Evolutionary conservation across 2,888 invertebrate species (phyloP).

Genomic region (Eristalis pertinax): DNA sequence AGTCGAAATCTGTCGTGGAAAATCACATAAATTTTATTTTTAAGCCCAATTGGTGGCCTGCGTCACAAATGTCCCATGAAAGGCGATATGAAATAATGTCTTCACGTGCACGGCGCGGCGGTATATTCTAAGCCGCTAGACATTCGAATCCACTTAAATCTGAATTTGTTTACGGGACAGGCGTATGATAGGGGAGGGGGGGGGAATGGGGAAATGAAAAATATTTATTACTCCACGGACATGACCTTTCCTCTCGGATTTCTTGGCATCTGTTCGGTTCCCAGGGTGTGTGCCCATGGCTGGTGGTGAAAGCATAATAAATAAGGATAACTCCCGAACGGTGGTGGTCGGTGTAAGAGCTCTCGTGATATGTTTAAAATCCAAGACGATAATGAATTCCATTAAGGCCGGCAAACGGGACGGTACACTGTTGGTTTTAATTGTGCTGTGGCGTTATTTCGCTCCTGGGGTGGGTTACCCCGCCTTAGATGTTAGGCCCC

Average conservation of each 20-base stretch:
- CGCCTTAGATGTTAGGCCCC: background rate
- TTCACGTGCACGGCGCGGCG: no score
- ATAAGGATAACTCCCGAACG: conserved; percentile 11
- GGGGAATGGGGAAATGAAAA: conserved; percentile 5
- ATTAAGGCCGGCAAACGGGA: background rate
- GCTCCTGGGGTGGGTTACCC: background rate
- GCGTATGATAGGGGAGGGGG: background rate
- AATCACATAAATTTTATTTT: conserved; percentile 31
- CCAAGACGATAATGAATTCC: conserved; percentile 10
- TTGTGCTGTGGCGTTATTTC: conserved; percentile 1
- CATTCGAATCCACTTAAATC: conserved; percentile 22
- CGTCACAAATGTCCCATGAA: background rate
- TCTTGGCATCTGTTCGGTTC: conserved; percentile 26
- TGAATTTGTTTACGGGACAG: background rate
- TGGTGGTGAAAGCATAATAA: conserved; percentile 8
- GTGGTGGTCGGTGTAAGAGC: background rate
- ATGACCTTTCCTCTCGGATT: conserved; percentile 15
- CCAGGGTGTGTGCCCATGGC: background rate
- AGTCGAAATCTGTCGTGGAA: conserved; percentile 8
- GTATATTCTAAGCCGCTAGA: conserved; percentile 1
- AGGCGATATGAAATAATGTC: background rate
- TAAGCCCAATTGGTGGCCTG: background rate
- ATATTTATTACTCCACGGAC: conserved; percentile 30
- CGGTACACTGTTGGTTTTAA: background rate
- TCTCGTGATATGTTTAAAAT: background rate